phyloP scores from a whole-genome alignment of 2,113 vertebrate species.

The Oxygymnocypris stewartii region DNA sequence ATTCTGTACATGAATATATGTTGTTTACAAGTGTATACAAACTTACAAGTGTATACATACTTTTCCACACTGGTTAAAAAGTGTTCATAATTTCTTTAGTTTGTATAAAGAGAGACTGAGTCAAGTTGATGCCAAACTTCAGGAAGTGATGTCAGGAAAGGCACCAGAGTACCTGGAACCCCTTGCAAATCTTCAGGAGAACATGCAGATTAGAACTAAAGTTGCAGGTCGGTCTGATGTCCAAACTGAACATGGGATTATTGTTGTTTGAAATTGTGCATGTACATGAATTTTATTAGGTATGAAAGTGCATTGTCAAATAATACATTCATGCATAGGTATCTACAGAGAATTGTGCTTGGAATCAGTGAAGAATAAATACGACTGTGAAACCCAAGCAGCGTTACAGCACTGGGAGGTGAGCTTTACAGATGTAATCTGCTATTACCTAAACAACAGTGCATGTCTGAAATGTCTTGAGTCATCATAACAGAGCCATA shows the following conservation, averaged over 20 bases:
- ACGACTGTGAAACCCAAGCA: conserved; percentile 91
- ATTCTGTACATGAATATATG: not conserved
- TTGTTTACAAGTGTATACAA: not conserved
- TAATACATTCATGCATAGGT: conserved; percentile 65
- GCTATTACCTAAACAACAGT: not conserved
- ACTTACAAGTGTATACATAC: too few relatives aligned
- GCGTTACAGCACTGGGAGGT: conserved; percentile 88
- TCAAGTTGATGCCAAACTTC: conserved; percentile 97
- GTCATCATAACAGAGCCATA: not conserved
- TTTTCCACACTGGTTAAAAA: not conserved
- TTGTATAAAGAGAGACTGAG: conserved; percentile 96
- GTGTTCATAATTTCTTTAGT: conserved; percentile 65
- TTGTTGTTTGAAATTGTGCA: not conserved
- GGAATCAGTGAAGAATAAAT: conserved; percentile 91
- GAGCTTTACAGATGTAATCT: conserved; percentile 33
- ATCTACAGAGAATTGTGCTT: conserved; percentile 90
- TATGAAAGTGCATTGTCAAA: not conserved
- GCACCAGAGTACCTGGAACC: conserved; percentile 97
- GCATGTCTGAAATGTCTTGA: not conserved
- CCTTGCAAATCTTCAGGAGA: conserved; percentile 95
- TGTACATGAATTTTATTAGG: not conserved
- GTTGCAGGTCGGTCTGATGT: conserved; percentile 84
- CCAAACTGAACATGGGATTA: not conserved
- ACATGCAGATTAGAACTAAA: conserved; percentile 99
- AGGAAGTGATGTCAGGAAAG: conserved; percentile 96